Conservation (phyloP, 2,797 vertebrate genomes). For the Neomorphus geoffroyi region DNA sequence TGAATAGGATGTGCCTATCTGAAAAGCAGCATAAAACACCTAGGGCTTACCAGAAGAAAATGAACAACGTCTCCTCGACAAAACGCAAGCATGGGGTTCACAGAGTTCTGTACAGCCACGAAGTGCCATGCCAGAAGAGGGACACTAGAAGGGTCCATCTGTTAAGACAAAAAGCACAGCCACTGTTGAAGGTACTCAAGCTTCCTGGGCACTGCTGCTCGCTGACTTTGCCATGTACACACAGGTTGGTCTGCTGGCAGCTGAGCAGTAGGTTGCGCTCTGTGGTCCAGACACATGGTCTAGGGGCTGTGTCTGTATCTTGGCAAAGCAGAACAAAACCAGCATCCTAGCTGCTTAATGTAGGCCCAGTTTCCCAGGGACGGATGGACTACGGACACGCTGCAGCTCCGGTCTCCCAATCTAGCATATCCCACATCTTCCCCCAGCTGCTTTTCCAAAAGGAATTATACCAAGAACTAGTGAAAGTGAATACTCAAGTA, state of each 20-base stretch:
- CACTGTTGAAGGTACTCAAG: background rate
- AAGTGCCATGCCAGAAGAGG: slow-evolving; percentile 97
- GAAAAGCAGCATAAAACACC: background rate
- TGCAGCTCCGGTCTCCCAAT: background rate
- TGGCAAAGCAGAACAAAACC: background rate
- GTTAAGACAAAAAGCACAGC: background rate
- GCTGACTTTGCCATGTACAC: background rate
- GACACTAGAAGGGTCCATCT: slow-evolving; percentile 95
- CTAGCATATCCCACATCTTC: background rate
- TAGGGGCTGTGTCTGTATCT: background rate
- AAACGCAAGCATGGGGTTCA: slow-evolving; percentile 94
- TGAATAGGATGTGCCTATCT: fast-evolving
- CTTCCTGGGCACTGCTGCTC: background rate
- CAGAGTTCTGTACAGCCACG: slow-evolving; percentile 87
- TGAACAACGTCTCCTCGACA: slow-evolving; percentile 93
- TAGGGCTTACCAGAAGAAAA: slow-evolving; percentile 89
- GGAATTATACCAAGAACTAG: background rate
- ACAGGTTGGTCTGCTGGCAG: background rate
- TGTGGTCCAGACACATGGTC: fast-evolving
- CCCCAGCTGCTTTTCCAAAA: background rate
- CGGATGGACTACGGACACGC: background rate
- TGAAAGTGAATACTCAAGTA: background rate
- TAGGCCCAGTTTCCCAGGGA: background rate
- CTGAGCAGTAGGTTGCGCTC: background rate
- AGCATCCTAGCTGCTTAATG: background rate